Percentiles rank a stretch among this genome's conserved stretches.
phyloP scores from a whole-genome alignment of 2,113 vertebrate genomes.

The Tupaia chinensis region DNA sequence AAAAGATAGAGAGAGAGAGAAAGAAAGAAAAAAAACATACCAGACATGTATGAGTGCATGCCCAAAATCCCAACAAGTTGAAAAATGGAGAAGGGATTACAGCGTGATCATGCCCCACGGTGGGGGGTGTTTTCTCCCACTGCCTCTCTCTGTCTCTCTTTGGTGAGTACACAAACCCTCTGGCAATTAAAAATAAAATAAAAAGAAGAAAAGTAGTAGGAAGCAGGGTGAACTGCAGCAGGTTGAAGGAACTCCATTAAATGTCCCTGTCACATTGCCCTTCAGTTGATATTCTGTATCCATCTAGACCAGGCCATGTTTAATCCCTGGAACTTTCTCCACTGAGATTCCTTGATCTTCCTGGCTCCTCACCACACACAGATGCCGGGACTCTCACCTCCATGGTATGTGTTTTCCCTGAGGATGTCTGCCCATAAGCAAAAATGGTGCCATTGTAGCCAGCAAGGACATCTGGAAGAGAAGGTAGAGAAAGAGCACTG shows the following conservation, averaged over 20 bases:
- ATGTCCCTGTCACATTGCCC: background rate
- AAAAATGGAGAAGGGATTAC: too few relatives aligned
- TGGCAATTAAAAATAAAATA: too few relatives aligned
- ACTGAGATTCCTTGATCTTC: background rate
- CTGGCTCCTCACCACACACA: background rate
- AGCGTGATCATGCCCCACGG: too few relatives aligned
- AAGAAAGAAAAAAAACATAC: too few relatives aligned
- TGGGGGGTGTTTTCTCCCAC: too few relatives aligned
- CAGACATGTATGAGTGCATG: too few relatives aligned
- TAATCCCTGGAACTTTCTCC: background rate
- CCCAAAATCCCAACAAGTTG: too few relatives aligned
- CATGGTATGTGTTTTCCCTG: constrained; percentile 98
- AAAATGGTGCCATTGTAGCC: constrained; percentile 98
- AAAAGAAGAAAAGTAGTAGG: too few relatives aligned
- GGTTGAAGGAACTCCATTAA: background rate
- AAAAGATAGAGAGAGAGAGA: too few relatives aligned
- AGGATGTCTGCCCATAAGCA: constrained; percentile 96
- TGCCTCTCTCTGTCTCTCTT: too few relatives aligned
- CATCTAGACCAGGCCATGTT: background rate
- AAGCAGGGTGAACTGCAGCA: background rate
- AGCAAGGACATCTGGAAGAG: constrained; percentile 92
- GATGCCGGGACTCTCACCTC: constrained; percentile 88
- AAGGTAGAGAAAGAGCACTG: background rate
- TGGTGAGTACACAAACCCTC: too few relatives aligned
- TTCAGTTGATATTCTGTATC: background rate